Percentiles rank a stretch among this genome's conserved stretches.
phyloP scores from a whole-genome alignment of 1,140 invertebrate species.

The Pseudomyrmex pallidus region DNA sequence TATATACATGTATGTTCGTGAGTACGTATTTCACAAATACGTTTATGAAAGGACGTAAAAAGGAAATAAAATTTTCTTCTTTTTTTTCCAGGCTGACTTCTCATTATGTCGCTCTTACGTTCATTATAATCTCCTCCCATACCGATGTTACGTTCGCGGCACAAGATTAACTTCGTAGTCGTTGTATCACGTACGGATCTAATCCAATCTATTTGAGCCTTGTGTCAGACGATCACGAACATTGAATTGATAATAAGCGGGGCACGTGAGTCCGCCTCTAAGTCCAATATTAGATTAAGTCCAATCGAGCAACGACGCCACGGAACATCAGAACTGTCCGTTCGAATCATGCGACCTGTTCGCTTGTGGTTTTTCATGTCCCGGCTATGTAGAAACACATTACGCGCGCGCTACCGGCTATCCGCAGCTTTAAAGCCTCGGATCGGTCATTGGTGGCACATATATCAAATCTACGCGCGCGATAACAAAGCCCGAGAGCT shows the following conservation, averaged over 20 bases:
- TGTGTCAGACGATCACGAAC: constrained; percentile 65
- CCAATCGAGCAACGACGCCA: constrained; percentile 58
- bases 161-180: constrained; percentile 56
- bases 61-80: too few species aligned
- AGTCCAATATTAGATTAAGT: constrained; percentile 67
- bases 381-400: neutral
- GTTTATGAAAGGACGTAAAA: too few species aligned
- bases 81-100: neutral
- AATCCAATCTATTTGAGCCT: constrained; percentile 70
- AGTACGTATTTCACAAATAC: too few species aligned
- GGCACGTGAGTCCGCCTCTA: constrained; percentile 48
- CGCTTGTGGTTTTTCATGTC: neutral
- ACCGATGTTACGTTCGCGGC: constrained; percentile 24
- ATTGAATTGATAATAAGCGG: constrained; percentile 68
- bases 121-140: constrained; percentile 3
- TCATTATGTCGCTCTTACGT: constrained; percentile 12
- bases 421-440: neutral
- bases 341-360: constrained; percentile 24
- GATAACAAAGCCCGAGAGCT: neutral
- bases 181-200: constrained; percentile 59
- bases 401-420: neutral
- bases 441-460: constrained; percentile 1
- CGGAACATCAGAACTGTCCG: constrained; percentile 6
- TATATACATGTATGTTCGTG: too few species aligned
- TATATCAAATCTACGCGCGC: neutral